phyloP scores from a whole-genome alignment of 2,888 invertebrate species.

The Hirtodrosophila alboralis region DNA sequence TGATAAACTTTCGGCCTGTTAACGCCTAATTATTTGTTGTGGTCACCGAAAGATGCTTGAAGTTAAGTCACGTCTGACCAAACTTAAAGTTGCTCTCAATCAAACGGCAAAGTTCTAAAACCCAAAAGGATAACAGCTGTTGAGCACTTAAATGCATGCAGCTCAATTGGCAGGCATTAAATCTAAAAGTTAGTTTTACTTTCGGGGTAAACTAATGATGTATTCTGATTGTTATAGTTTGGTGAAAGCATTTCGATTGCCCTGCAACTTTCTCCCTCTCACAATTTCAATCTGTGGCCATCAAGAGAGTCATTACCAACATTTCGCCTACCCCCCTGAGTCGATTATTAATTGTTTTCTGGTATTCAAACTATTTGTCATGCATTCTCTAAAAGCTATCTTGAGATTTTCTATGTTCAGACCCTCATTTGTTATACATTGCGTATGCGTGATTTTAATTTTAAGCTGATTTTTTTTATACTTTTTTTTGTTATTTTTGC shows the following conservation, averaged over 20 bases:
- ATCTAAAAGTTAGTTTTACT: constrained; percentile 1
- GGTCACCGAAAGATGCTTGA: neutral
- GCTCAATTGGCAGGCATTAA: constrained; percentile 26
- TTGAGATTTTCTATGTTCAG: constrained; percentile 37
- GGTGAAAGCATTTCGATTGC: constrained; percentile 8
- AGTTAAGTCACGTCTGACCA: constrained; percentile 1
- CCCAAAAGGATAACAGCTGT: constrained; percentile 40
- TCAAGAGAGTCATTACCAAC: constrained; percentile 20
- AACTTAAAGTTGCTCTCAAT: constrained; percentile 28
- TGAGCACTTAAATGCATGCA: neutral
- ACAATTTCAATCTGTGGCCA: neutral
- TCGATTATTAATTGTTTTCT: constrained; percentile 73
- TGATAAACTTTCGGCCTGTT: too few relatives aligned
- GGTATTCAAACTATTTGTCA: constrained; percentile 71
- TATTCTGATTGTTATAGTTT: constrained; percentile 29
- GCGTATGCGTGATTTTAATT: constrained; percentile 74
- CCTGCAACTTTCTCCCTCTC: constrained; percentile 14
- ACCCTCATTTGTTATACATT: constrained; percentile 51
- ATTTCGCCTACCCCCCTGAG: constrained; percentile 49
- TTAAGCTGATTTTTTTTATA: constrained; percentile 32
- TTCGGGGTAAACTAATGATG: constrained; percentile 45
- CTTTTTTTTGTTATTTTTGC: neutral
- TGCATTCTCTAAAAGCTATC: too few relatives aligned
- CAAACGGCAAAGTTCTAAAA: constrained; percentile 11
- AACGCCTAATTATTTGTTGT: too few relatives aligned